Evolutionary conservation across 37 sponge, comb jelly and placozoan species (phyloP), one percentile per base, ranked within the genome.

Genomic region (Halisarca cf. caerulea): DNA sequence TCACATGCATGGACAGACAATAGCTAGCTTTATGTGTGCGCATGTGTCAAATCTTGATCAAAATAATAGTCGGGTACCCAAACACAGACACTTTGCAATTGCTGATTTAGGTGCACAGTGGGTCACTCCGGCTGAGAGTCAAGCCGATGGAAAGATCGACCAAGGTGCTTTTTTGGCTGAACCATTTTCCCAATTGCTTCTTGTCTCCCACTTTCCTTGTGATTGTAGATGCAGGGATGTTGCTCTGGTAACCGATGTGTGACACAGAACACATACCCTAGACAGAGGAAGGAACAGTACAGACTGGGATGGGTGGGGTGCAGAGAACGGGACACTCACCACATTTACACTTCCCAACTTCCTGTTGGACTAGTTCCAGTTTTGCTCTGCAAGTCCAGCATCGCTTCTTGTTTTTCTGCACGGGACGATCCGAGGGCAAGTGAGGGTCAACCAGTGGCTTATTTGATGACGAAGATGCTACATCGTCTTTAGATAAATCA

Each of bases 171-270:
- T 60, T 82, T 89, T 20, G 94, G 84, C 20, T 81, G 85, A 1
- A 93, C 83, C 94, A 93, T 93, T 20, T 43, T 89, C 79, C 86
- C 87, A 21, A 89, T 32, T 61, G 66, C 94, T 35, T 87, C 84
- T 69, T 87, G 82, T 58, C 94, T 80, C 40, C 94, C 94, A 61
- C 85, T 84, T 71, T 90, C 94, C 81, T 89, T 93, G 77, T 93
- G 94, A 51, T 93, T 87, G 69, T 89, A 93, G 3, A 82, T 74
- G 69, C 94, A 93, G 27, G 33, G 7, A 83, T 93, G 94, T 64
- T 93, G 94, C 66, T 93, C 94, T 39, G 94, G 94, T 37, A 93
- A 82, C 4, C 94, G 94, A 85, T 93, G 94, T 30, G 87, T n/a
- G 28, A 90, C 84, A 78, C 94, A 93, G 53, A 87, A 93, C 53